Percentiles rank a stretch among this genome's conserved stretches.
phyloP scores from a whole-genome alignment of 2,888 invertebrate genomes.

The Esperia sulphurella region DNA sequence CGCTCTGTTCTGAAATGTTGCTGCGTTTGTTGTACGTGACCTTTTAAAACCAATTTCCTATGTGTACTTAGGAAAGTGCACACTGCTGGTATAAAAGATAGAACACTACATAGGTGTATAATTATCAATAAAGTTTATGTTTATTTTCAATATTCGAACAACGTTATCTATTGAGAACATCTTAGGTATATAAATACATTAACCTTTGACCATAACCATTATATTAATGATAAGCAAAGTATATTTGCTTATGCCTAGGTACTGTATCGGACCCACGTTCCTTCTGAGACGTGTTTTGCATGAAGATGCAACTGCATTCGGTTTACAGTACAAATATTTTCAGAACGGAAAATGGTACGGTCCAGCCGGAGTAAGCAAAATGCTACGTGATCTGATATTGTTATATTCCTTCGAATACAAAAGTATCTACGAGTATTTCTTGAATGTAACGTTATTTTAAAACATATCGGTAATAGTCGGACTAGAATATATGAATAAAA shows the following conservation, averaged over 20 bases:
- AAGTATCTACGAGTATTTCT: constrained; percentile 3
- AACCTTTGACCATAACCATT: background rate
- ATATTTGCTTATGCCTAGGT: constrained; percentile 3
- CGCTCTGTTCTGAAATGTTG: no score
- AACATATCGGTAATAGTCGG: background rate
- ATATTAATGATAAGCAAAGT: background rate
- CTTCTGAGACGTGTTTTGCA: constrained; percentile 11
- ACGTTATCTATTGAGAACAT: constrained; percentile 2
- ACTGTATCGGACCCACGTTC: constrained; percentile 4
- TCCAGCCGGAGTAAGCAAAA: constrained; percentile 12
- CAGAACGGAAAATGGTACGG: constrained; percentile 10
- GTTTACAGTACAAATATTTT: constrained; percentile 16
- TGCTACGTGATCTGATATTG: constrained; percentile 12
- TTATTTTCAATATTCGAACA: constrained; percentile 5
- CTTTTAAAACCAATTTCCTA: background rate
- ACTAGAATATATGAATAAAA: background rate
- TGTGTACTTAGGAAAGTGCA: no score
- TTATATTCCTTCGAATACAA: constrained; percentile 5
- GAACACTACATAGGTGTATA: no score
- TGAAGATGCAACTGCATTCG: constrained; percentile 12
- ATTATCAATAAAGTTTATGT: no score
- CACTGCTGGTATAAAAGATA: no score
- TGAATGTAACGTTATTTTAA: background rate
- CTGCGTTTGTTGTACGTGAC: background rate
- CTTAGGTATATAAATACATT: background rate